Conservation (phyloP, 2,888 invertebrate genomes). For the Erebia palarica region DNA sequence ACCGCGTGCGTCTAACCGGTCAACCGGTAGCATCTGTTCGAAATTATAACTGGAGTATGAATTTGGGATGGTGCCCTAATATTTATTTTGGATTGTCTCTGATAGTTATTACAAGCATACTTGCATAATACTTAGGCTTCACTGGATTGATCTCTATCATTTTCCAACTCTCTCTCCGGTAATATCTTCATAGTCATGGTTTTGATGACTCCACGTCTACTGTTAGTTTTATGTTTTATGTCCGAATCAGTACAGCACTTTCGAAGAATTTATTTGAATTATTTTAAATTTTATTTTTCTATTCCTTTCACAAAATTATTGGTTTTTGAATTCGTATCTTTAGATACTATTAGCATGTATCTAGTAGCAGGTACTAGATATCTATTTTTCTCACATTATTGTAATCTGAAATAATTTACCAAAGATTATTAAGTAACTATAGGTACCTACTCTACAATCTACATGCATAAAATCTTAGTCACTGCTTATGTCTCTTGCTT, state of each 20-base stretch:
- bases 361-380: too few relatives aligned
- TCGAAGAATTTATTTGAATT: too few relatives aligned
- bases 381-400: too few relatives aligned
- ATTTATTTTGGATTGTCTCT: slow-evolving; percentile 23
- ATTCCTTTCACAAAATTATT: too few relatives aligned
- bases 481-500: background rate
- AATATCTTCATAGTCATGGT: background rate
- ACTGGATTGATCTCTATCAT: background rate
- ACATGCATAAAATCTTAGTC: background rate
- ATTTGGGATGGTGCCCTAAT: slow-evolving; percentile 44
- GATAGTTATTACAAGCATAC: slow-evolving; percentile 10
- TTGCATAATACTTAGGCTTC: slow-evolving; percentile 16
- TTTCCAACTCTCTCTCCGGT: background rate
- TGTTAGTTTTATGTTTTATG: too few relatives aligned
- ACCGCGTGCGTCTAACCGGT: slow-evolving; percentile 48
- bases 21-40: slow-evolving; percentile 49
- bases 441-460: background rate
- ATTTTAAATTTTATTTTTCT: too few relatives aligned
- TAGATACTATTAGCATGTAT: too few relatives aligned
- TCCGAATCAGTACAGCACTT: too few relatives aligned
- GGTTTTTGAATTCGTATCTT: too few relatives aligned
- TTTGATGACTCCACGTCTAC: background rate
- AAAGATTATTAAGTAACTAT: too few relatives aligned
- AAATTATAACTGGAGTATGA: slow-evolving; percentile 53
- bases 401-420: too few relatives aligned